phyloP scores from a whole-genome alignment of 2,113 vertebrate species.

The Poeciliopsis prolifica region DNA sequence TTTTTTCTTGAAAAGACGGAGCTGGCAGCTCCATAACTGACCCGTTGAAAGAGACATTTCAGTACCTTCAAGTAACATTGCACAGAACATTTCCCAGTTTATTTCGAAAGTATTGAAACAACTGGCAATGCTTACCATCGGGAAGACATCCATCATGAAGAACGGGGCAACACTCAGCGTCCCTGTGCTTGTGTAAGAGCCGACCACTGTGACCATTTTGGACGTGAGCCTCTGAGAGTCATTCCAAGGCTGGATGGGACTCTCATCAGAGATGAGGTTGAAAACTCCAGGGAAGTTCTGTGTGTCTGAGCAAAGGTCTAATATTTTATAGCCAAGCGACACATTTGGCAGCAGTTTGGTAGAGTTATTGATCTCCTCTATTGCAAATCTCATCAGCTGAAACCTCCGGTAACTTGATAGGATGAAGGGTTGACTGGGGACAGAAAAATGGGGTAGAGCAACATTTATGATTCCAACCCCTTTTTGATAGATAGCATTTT shows the following conservation, averaged over 20 bases:
- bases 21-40: conserved; percentile 81
- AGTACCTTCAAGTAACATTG: neutral
- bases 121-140: conserved; percentile 73
- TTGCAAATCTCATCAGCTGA: conserved; percentile 83
- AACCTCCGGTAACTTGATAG: conserved; percentile 74
- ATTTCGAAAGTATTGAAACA: neutral
- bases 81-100: neutral
- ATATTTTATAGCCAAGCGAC: conserved; percentile 84
- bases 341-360: conserved; percentile 82
- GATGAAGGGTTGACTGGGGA: conserved; percentile 57
- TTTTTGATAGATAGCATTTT: neutral
- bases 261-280: conserved; percentile 54
- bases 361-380: conserved; percentile 89
- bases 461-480: neutral
- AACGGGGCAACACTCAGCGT: conserved; percentile 70
- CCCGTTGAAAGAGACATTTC: conserved; percentile 67
- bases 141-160: conserved; percentile 79
- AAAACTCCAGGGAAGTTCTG: conserved; percentile 74
- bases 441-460: neutral
- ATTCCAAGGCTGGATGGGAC: conserved; percentile 42
- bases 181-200: conserved; percentile 62
- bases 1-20: conserved; percentile 72
- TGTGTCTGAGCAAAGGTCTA: conserved; percentile 78
- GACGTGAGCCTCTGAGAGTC: conserved; percentile 17
- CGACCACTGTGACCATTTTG: conserved; percentile 12